Base-by-base conservation (phyloP, 30 jellyfish, hydroid and myxozoan genomes). In the Aurelia sp. region DNA sequence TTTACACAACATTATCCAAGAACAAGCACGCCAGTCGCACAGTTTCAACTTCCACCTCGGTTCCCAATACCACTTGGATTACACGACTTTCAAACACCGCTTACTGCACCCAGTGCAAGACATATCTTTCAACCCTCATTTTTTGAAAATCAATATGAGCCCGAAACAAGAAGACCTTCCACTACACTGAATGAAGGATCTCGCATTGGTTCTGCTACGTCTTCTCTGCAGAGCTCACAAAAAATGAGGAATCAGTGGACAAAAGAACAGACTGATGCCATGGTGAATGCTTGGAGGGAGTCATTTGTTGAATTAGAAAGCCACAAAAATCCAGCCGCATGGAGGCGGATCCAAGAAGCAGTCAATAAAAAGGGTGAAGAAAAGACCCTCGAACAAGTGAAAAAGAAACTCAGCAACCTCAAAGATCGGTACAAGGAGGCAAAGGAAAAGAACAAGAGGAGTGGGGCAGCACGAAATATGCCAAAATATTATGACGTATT, bases 281-380 rank as follows among this genome's bases (percentile, higher is more conserved):
- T 27, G 52, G 47, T 65, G 76, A 65, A 65, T 31, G 52, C 76
- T 17, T 65, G 76, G 76, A 65, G 52, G 52, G 76, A 65, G 18
- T 19, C 52, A 20, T 65, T 65, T 65, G 76, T 27, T 19, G 76
- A 65, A 18, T 30, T 8, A 4, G 76, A 65, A 31, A 65, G 76
- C 76, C 76, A 65, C 52, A 65, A 65, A 30, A 65, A 27, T 48
- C 76, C 76, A 18, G 76, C 76, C n/a, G 76, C 76, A 20, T 65
- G 76, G 76, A 65, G 52, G 30, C 47, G 55, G 30, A 27, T 65
- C 33, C 33, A 27, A 27, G 33, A 27, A 27, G 33, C 33, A 27
- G 33, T 27, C 33, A 27, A 27, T 27, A 27, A 27, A 27, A 27
- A 27, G 33, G 33, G 33, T 27, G 33, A 27, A 27, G 33, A 27